Conservation (phyloP, 2,888 invertebrate genomes). For the Geophilus truncorum region DNA sequence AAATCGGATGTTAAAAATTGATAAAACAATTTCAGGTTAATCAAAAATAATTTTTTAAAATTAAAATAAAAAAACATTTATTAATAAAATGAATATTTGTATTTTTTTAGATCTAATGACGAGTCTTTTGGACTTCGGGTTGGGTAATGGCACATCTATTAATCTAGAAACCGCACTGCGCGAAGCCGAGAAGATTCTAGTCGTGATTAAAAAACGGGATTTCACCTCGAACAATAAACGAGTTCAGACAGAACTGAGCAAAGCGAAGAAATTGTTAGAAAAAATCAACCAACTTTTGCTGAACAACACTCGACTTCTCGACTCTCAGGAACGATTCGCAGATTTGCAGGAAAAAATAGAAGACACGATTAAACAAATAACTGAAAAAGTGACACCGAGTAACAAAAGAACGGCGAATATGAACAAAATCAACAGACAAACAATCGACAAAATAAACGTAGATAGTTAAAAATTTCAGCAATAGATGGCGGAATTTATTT, state of each 20-base stretch:
- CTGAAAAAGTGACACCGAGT: background rate
- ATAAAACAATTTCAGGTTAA: too few relatives aligned
- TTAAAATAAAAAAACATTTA: background rate
- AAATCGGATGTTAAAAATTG: too few relatives aligned
- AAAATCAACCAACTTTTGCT: slow-evolving; percentile 40
- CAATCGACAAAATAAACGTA: too few relatives aligned
- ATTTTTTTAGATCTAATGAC: slow-evolving; percentile 41
- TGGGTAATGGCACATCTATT: slow-evolving; percentile 41
- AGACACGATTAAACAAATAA: slow-evolving; percentile 35
- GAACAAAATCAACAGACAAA: background rate
- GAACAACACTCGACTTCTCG: slow-evolving; percentile 38
- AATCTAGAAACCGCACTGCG: slow-evolving; percentile 45
- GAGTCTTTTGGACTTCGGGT: slow-evolving; percentile 44
- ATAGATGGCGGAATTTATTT: too few relatives aligned
- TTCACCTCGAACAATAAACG: slow-evolving; percentile 41
- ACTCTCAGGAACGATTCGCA: slow-evolving; percentile 36
- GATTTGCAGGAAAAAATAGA: slow-evolving; percentile 36
- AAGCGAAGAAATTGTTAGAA: slow-evolving; percentile 42
- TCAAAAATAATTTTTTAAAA: background rate
- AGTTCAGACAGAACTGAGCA: slow-evolving; percentile 41
- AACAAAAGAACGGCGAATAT: background rate
- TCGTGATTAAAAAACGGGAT: slow-evolving; percentile 45
- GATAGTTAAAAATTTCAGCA: too few relatives aligned
- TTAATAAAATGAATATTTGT: slow-evolving; percentile 25
- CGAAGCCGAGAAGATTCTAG: slow-evolving; percentile 48